A percentile compares a stretch with the other conserved stretches of the same genome.
Conservation (phyloP, 1,140 invertebrate species). For the Medauroidea extradentata region DNA sequence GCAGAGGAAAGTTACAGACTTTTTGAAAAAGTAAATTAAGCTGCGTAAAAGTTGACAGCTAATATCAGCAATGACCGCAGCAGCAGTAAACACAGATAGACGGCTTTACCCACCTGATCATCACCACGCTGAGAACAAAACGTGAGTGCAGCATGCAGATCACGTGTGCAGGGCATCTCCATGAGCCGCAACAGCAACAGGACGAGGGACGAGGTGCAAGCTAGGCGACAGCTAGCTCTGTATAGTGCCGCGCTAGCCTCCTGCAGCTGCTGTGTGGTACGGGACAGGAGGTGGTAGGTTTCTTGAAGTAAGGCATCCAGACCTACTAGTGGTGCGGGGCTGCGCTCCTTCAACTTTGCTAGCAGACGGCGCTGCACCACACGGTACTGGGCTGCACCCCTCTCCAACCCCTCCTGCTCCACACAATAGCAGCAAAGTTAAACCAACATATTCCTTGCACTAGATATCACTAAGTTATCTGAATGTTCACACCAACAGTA, state of each 20-base stretch:
- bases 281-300: conserved; percentile 59
- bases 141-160: background rate
- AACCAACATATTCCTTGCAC: no score
- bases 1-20: no score
- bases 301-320: conserved; percentile 67
- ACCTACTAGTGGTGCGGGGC: conserved; percentile 63
- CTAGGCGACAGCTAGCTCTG: conserved; percentile 5
- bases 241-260: conserved; percentile 30
- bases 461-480: no score
- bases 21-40: no score
- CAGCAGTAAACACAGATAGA: no score
- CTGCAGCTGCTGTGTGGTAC: conserved; percentile 45
- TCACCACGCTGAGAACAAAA: background rate
- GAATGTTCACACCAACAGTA: no score
- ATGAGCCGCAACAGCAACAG: background rate
- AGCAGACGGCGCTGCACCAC: conserved; percentile 67
- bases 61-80: no score
- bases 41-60: no score
- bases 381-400: conserved; percentile 63
- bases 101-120: conserved; percentile 3
- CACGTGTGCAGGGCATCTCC: background rate
- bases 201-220: background rate
- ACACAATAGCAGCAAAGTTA: no score
- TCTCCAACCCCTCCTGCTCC: conserved; percentile 55
- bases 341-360: conserved; percentile 70